Percentiles rank a stretch among this genome's conserved stretches.
Evolutionary conservation across 2,797 vertebrate genomes (phyloP).

Genomic region (Petrocephalus sullivani): DNA sequence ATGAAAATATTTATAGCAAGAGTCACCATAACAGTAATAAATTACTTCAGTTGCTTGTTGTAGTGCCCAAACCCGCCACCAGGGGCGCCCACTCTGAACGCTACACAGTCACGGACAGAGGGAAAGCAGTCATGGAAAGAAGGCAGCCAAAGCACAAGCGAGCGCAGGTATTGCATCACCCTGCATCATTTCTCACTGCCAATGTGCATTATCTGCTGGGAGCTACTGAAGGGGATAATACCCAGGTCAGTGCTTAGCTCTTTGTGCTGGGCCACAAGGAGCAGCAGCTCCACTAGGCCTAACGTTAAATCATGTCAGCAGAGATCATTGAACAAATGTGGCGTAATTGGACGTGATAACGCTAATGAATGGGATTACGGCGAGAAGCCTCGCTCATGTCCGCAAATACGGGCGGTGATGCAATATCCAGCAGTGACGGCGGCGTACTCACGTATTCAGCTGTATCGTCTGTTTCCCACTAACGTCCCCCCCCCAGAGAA

Average conservation of each 20-base stretch:
- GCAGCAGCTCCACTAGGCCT: neutral
- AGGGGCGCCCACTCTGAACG: slow-evolving; percentile 11
- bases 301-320: neutral
- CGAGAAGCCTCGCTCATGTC: neutral
- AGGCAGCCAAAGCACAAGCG: slow-evolving; percentile 42
- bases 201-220: slow-evolving; percentile 12
- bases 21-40: neutral
- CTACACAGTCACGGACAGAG: slow-evolving; percentile 30
- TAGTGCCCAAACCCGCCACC: neutral
- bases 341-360: too few relatives aligned
- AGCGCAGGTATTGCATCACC: slow-evolving; percentile 63
- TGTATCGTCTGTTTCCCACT: slow-evolving; percentile 98
- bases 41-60: neutral
- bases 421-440: slow-evolving; percentile 46
- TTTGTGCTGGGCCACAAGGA: neutral
- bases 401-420: slow-evolving; percentile 47
- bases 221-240: neutral
- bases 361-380: neutral
- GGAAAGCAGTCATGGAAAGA: slow-evolving; percentile 36
- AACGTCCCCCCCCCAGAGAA: slow-evolving; percentile 50
- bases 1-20: neutral
- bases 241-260: neutral
- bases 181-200: slow-evolving; percentile 29
- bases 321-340: neutral
- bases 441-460: slow-evolving; percentile 93